Evolutionary conservation across 2,888 invertebrate genomes (phyloP), one percentile per base, ranked within the genome.

Genomic region (Sphinx pinastri): DNA sequence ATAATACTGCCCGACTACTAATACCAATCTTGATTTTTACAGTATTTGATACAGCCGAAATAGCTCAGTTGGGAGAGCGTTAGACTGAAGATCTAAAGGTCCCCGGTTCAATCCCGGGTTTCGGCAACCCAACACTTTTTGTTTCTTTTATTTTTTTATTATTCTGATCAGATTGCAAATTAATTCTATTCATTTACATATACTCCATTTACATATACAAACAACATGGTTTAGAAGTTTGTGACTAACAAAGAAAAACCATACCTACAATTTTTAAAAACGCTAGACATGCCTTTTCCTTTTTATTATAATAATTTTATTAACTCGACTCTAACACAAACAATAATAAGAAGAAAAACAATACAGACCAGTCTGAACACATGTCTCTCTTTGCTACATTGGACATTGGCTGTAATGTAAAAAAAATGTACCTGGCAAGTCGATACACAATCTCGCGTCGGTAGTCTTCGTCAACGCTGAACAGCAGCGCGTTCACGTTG

Each of bases 401-500:
- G 13, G 3, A 51, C 10, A 51, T 13, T 51, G 51, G 51, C 51
- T 54, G 16, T 19, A 11, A 12, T 25, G 58, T 10, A 16, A 67
- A 47, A 51, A 11, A 25, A 19, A 72, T 72, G 68, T 60, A 91
- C 93, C 86, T 88, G 70, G 93, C 92, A 0, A 92, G 79, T 1
- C 90, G 74, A 57, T 84, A 84, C 10, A 93, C 85, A 71, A 88
- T 75, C 79, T 93, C 89, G 2, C 73, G 74, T 2, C 91, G 78
- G 74, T 93, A 93, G 67, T 92, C 91, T 0, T 76, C 77, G 75
- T 93, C 92, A 0, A 88, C 88, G 72, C 86, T 82, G 79, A 90
- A 93, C 71, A 92, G 80, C 38, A 87, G 76, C 0, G 84, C 88
- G 78, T 89, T 88, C 73, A 92, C 88, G 63, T 70, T 72, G 75